These are phyloP conservation scores for Dendrocincla tyrannina DNA, from an alignment of 2,797 vertebrate species.

Conservation along the genomic window DNA sequence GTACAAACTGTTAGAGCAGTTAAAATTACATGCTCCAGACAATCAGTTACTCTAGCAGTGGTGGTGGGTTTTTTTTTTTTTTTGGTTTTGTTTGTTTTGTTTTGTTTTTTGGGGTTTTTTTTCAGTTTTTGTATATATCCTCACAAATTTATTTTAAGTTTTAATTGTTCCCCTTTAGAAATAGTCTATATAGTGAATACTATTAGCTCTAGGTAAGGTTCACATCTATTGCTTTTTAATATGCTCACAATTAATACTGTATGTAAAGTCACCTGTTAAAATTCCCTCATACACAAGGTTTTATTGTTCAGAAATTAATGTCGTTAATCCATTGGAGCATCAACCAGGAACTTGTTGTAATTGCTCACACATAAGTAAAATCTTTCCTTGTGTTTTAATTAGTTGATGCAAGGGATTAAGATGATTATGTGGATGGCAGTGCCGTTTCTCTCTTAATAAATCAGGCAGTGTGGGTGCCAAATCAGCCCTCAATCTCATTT, in stretches of 20 bases:
- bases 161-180: slow-evolving; percentile 1
- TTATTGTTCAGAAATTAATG: slow-evolving; percentile 76
- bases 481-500: slow-evolving; percentile 71
- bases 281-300: slow-evolving; percentile 39
- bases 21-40: background rate
- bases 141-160: background rate
- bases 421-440: slow-evolving; percentile 78
- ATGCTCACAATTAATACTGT: background rate
- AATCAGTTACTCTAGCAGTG: background rate
- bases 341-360: slow-evolving; percentile 75
- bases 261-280: slow-evolving; percentile 62
- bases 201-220: background rate
- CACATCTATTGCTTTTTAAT: background rate
- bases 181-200: background rate
- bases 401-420: slow-evolving; percentile 83
- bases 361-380: slow-evolving; percentile 75
- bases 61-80: too few relatives aligned
- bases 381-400: slow-evolving; percentile 79
- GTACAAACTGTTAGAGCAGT: background rate
- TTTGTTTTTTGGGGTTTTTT: too few relatives aligned
- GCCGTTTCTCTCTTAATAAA: slow-evolving; percentile 75
- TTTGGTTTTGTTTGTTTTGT: too few relatives aligned
- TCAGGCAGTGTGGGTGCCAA: slow-evolving; percentile 77
- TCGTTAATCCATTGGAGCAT: slow-evolving; percentile 75
- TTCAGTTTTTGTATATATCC: background rate